Evolutionary conservation across 2,888 invertebrate genomes (phyloP).

Genomic region (Dryadula phaetusa): DNA sequence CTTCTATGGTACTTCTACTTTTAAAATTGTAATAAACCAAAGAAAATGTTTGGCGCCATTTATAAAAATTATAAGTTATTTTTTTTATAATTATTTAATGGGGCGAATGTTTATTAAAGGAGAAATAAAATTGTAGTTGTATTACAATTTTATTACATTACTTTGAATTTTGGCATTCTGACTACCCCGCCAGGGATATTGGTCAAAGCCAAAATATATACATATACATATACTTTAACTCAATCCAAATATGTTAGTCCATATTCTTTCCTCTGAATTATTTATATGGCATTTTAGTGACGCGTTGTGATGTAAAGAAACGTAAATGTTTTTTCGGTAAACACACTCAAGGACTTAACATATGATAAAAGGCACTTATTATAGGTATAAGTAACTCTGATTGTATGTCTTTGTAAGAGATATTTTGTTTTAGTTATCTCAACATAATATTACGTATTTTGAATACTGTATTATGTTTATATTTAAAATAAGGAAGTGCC

Average conservation of each 20-base stretch:
- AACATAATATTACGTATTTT: neutral
- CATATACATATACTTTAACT: neutral
- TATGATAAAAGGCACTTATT: constrained; percentile 14
- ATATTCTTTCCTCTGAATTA: constrained; percentile 29
- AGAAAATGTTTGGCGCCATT: too few species aligned
- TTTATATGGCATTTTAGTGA: constrained; percentile 33
- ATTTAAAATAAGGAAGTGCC: too few species aligned
- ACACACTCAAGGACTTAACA: constrained; percentile 38
- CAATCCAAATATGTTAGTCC: neutral
- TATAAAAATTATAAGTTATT: too few species aligned
- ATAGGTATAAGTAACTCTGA: neutral
- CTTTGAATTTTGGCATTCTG: too few species aligned
- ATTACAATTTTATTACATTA: too few species aligned
- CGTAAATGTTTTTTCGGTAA: constrained; percentile 37
- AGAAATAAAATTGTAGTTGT: too few species aligned
- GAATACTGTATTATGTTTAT: neutral
- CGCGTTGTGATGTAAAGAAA: constrained; percentile 30
- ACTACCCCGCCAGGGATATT: too few species aligned
- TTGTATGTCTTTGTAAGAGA: neutral
- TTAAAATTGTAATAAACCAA: too few species aligned
- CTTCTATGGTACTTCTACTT: too few species aligned
- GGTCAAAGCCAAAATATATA: neutral
- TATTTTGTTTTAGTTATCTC: neutral
- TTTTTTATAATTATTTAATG: too few species aligned
- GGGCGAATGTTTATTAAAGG: too few species aligned